Evolutionary conservation across 2,113 vertebrate genomes (phyloP).

Genomic region (Rhinoptilus africanus): DNA sequence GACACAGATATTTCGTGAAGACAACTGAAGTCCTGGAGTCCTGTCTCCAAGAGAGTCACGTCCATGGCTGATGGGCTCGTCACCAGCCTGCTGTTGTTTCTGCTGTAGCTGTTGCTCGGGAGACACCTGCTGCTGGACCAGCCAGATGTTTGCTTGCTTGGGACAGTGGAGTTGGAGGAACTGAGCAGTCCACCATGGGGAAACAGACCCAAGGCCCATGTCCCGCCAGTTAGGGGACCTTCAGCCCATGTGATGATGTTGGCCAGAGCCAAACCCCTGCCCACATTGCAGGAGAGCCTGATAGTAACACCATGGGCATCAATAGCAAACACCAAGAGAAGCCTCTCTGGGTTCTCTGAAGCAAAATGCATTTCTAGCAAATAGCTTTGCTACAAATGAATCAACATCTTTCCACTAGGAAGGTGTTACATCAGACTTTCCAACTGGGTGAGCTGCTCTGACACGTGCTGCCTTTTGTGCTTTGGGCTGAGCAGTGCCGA

Average conservation of each 20-base stretch:
- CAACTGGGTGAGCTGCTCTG: not conserved
- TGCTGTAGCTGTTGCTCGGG: not conserved
- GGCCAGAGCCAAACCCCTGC: not conserved
- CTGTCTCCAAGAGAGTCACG: not conserved
- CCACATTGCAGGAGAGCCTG: not conserved
- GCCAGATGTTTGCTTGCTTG: not conserved
- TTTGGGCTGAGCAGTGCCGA: not conserved
- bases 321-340: not conserved
- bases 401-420: not conserved
- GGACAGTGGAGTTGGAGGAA: not conserved
- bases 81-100: not conserved
- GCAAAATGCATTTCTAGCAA: not conserved
- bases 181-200: rapidly evolving
- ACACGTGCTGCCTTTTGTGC: not conserved
- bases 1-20: not conserved
- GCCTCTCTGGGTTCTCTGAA: not conserved
- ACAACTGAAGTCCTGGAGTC: not conserved
- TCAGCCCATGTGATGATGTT: not conserved
- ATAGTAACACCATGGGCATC: too few relatives aligned
- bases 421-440: not conserved
- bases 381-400: not conserved
- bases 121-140: not conserved
- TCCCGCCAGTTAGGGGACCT: not conserved
- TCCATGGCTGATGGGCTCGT: not conserved
- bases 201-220: rapidly evolving